Evolutionary conservation across 2,888 invertebrate genomes (phyloP).

Genomic region (Cantharis rufa): DNA sequence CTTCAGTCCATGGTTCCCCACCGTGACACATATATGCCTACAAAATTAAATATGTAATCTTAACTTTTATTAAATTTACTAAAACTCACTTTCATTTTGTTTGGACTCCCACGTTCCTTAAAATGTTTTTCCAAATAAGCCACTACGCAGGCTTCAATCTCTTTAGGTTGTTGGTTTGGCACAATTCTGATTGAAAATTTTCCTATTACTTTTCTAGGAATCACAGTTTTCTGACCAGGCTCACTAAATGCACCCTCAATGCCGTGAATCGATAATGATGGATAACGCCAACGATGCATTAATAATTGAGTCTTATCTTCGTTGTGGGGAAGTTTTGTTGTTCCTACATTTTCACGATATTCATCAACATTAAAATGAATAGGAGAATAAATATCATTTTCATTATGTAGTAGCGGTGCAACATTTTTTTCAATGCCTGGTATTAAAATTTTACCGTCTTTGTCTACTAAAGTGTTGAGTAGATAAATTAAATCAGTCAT

Average conservation of each 20-base stretch:
- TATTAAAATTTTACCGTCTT: constrained; percentile 83
- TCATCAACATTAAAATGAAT: constrained; percentile 87
- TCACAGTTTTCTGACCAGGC: constrained; percentile 93
- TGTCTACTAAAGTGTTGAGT: constrained; percentile 81
- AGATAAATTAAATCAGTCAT: constrained; percentile 90
- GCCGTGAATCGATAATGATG: constrained; percentile 85
- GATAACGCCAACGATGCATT: constrained; percentile 95
- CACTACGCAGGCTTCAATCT: constrained; percentile 79
- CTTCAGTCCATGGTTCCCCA: constrained; percentile 91
- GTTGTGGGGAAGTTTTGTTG: constrained; percentile 70
- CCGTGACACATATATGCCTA: constrained; percentile 65
- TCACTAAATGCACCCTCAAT: constrained; percentile 95
- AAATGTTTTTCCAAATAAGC: constrained; percentile 79
- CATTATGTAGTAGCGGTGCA: constrained; percentile 68
- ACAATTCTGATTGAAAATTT: constrained; percentile 97
- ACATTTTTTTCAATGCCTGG: constrained; percentile 86
- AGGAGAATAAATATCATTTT: constrained; percentile 72
- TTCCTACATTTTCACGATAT: constrained; percentile 76
- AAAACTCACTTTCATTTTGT: constrained; percentile 71
- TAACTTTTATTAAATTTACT: background rate
- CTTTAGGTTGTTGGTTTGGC: constrained; percentile 87
- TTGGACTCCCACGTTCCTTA: constrained; percentile 80
- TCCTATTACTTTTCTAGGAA: constrained; percentile 89
- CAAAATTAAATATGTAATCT: constrained; percentile 28
- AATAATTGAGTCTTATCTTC: constrained; percentile 81